phyloP scores from a whole-genome alignment of 2,113 vertebrate genomes.

The Tympanuchus pallidicinctus region DNA sequence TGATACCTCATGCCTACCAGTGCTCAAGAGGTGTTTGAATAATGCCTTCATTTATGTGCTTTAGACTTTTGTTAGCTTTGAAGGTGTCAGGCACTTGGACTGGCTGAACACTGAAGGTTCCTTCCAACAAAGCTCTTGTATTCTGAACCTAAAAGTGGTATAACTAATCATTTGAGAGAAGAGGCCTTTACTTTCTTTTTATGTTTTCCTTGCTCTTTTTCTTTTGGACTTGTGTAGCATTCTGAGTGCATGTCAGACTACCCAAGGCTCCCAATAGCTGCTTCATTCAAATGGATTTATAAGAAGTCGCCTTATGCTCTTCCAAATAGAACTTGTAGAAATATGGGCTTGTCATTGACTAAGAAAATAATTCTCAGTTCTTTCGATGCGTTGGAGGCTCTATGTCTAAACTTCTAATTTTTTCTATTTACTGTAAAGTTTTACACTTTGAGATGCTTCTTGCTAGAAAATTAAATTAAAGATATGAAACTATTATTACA shows the following conservation, averaged over 20 bases:
- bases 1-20: background rate
- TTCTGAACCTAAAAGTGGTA: background rate
- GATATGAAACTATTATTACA: slow-evolving; percentile 21
- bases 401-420: background rate
- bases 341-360: background rate
- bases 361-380: background rate
- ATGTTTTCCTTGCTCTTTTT: background rate
- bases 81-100: background rate
- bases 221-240: background rate
- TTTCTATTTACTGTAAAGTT: slow-evolving; percentile 18
- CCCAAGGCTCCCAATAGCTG: background rate
- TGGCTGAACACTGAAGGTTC: background rate
- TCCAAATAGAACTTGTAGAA: background rate
- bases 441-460: slow-evolving; percentile 1
- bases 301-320: background rate
- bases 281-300: background rate
- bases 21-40: background rate
- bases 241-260: background rate
- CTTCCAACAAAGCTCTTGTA: background rate
- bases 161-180: background rate
- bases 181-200: background rate
- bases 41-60: background rate
- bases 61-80: background rate
- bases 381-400: background rate
- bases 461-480: slow-evolving; percentile 66